Evolutionary conservation across 2,888 invertebrate species (phyloP), one percentile per base, ranked within the genome.

Genomic region (Raillietiella orientalis): DNA sequence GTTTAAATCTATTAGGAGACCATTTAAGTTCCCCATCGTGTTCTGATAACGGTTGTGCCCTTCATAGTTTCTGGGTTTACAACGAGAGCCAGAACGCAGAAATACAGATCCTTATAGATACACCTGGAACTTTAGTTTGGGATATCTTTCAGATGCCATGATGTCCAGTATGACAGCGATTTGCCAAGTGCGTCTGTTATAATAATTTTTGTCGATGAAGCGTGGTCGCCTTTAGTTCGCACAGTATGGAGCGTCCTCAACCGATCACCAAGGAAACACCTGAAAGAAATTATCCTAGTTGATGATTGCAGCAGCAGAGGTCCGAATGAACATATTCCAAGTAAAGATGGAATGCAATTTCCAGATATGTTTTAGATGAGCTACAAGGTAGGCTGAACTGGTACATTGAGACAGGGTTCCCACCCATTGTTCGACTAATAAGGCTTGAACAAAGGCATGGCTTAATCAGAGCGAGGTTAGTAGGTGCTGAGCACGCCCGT

Each of bases 211-310:
- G 72, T 65, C 43, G 75, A 84, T 44, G 82, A 84, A 46, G 72
- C 75, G 0, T 77, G 70, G 53, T 71, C 74, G 24, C 63, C 74
- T 20, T 52, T 79, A 21, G 40, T 77, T 20, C 47, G 79, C 30
- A 82, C 79, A 1, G 58, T 77, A n/a, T 69, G 74, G 58, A 74
- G 72, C 41, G 74, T 79, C n/a, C 50, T 82, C 26, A 66, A 71
- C 41, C 50, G 63, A 46, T 64, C 62, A 37, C 69, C 59, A 17
- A 53, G 49, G 34, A 53, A 47, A 32, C 56, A 69, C 38, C 52
- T 93, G 9, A 66, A 75, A 42, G 87, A 93, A 52, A 69, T 93
- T 29, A 69, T 93, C 39, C 51, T 93, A 6, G 67, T 90, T n/a
- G 87, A 93, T 43, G 90, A 93, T 48, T 65, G 64, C 44, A 82